phyloP scores from a whole-genome alignment of 2,113 vertebrate genomes.

The Hemicordylus capensis region DNA sequence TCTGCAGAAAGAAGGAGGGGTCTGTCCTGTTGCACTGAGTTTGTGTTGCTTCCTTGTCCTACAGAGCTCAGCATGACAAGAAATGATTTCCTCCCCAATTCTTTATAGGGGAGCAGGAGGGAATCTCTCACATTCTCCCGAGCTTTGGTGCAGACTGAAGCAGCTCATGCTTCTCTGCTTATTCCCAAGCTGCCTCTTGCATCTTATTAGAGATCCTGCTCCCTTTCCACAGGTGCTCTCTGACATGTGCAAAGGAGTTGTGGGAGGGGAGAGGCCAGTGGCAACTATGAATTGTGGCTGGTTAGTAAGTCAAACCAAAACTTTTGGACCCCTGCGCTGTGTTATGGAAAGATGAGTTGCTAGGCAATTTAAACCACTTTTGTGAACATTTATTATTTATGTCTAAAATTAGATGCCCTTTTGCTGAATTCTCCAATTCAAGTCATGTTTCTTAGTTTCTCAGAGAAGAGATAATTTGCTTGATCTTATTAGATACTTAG shows the following conservation, averaged over 20 bases:
- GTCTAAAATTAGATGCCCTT: neutral
- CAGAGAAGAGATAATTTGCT: neutral
- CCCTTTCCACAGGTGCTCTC: neutral
- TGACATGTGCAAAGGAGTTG: neutral
- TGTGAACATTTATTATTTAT: neutral
- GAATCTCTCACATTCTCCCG: too few species aligned
- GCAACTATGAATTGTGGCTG: neutral
- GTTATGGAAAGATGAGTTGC: neutral
- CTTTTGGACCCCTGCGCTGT: neutral
- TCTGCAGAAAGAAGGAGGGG: too few species aligned
- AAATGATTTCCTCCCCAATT: too few species aligned
- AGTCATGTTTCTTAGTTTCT: neutral
- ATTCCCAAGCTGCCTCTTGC: too few species aligned
- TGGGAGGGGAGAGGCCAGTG: neutral
- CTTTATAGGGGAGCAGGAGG: too few species aligned
- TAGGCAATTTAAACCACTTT: neutral
- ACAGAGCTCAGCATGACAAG: too few species aligned
- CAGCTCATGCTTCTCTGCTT: too few species aligned
- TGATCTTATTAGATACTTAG: neutral
- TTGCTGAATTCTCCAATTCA: neutral
- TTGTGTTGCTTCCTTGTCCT: too few species aligned
- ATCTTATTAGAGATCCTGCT: too few species aligned
- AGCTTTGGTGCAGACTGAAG: too few species aligned
- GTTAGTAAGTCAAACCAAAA: neutral
- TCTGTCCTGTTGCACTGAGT: neutral